These are phyloP conservation scores for Lutraria lutraria DNA, from an alignment of 2,888 invertebrate species.

Conservation along the genomic window DNA sequence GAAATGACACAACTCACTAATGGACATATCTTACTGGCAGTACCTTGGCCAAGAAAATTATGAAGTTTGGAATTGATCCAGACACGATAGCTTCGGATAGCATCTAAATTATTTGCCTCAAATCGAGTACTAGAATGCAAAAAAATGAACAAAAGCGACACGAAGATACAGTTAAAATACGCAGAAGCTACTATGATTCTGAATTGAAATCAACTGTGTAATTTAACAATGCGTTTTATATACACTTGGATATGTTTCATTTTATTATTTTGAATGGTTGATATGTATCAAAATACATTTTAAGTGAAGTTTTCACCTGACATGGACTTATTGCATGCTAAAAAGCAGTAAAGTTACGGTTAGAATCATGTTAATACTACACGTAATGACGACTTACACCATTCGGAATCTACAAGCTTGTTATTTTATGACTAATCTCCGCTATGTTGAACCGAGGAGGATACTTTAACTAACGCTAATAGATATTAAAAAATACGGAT, in stretches of 20 bases:
- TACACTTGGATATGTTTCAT: neutral
- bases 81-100: neutral
- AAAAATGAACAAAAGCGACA: neutral
- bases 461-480: too few species aligned
- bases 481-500: too few species aligned
- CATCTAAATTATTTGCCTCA: neutral
- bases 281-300: neutral
- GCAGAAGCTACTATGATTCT: neutral
- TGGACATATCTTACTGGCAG: neutral
- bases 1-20: neutral
- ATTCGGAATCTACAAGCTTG: neutral
- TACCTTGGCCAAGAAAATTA: neutral
- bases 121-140: neutral
- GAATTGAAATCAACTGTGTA: neutral
- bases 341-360: neutral
- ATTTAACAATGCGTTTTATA: neutral
- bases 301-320: neutral
- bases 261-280: neutral
- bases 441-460: too few species aligned
- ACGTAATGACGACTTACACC: neutral
- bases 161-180: neutral
- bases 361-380: neutral
- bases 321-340: neutral
- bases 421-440: neutral
- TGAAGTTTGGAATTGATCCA: neutral